phyloP scores from a whole-genome alignment of 2,113 vertebrate species.

The human (Homo sapiens) region DNA sequence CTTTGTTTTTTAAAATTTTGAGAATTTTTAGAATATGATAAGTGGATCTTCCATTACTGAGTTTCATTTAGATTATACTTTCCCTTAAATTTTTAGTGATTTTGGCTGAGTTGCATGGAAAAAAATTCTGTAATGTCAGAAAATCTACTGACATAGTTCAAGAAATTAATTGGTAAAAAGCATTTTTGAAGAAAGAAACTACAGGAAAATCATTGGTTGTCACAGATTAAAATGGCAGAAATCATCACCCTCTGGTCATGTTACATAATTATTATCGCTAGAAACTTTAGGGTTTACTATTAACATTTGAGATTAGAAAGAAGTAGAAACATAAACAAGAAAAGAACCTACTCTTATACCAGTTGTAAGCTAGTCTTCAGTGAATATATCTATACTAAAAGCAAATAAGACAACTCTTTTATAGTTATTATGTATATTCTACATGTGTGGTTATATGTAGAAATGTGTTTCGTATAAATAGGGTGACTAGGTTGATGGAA shows the following conservation, averaged over 20 bases:
- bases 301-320: constrained; percentile 20
- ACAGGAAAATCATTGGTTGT: neutral
- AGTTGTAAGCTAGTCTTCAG: neutral
- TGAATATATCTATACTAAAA: constrained; percentile 38
- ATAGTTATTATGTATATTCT: neutral
- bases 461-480: neutral
- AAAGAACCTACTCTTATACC: neutral
- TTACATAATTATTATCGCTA: constrained; percentile 10
- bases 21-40: constrained; percentile 20
- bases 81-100: neutral
- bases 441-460: neutral
- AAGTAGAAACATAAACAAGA: neutral
- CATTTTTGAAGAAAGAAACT: constrained; percentile 34
- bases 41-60: neutral
- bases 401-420: neutral
- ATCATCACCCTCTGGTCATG: neutral
- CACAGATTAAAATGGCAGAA: constrained; percentile 21
- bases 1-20: constrained; percentile 10
- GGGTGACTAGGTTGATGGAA: neutral
- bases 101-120: neutral
- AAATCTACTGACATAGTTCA: neutral
- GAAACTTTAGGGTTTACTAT: constrained; percentile 18
- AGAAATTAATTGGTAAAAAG: neutral
- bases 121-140: neutral
- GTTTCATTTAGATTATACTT: constrained; percentile 31